Evolutionary conservation across 23 tunicate genomes (phyloP), one percentile per base, ranked within the genome.

Genomic region (Ascidia mentula): DNA sequence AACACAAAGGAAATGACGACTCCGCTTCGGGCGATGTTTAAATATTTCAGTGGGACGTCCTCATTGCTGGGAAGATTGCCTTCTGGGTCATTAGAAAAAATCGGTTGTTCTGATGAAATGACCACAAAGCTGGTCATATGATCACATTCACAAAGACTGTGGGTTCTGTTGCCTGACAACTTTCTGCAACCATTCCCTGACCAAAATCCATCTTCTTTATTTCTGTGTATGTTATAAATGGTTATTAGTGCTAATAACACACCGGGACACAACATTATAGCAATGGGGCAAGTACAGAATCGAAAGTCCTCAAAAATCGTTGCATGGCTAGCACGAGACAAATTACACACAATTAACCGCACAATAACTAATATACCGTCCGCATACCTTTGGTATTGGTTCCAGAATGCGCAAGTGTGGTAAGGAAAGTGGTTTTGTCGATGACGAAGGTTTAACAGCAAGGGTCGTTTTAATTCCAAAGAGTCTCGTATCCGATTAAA

Each of bases 41-140:
- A 35, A 38, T 69, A 69, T 15, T 18, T 31, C 8, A 82, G 40
- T 30, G 39, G 69, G 31, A 30, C 7, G 33, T 83, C 79, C 1
- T 75, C 71, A 17, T 70, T 15, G 4, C 22, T 36, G 0, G 37
- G 76, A 31, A 7, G 18, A 34, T 65, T 34, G 0, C n/a, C 18
- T 26, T 78, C 77, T 7, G 69, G 12, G 31, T 77, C 88, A 31
- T 46, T 40, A 28, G 86, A 36, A 7, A 81, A 84, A 82, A 83
- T 61, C 0, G 83, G 80, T 37, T 37, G 30, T 60, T 92, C 69
- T 39, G 98, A 93, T 0, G 98, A 88, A n/a, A 88, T 60, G n/a
- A 93, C 79, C 12, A 72, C 89, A 59, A 93, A 93, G 77, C 84
- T 78, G 34, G 98, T 93, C 79, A 88, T 69, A 60, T 93, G 98